Evolutionary conservation across 2,888 invertebrate genomes (phyloP).

Genomic region (Netelia virgata): DNA sequence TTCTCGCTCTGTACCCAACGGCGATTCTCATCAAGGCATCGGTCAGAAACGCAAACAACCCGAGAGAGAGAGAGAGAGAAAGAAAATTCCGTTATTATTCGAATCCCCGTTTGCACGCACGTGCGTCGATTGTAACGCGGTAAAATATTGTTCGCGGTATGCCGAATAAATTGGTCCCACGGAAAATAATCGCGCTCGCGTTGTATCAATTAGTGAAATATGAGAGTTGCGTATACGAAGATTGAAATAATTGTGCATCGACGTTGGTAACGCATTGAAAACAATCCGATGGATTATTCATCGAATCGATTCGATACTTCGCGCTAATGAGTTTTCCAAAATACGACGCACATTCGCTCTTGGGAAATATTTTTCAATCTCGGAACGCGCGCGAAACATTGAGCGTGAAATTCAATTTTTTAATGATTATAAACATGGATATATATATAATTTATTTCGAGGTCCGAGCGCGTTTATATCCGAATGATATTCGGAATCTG

Average conservation of each 20-base stretch:
- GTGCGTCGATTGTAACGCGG: conserved; percentile 10
- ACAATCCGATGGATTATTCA: conserved; percentile 38
- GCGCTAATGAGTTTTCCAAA: background rate
- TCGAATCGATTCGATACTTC: conserved; percentile 22
- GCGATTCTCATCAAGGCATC: background rate
- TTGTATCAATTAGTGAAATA: conserved; percentile 54
- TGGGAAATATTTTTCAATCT: conserved; percentile 3
- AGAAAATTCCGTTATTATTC: conserved; percentile 45
- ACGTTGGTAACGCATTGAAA: conserved; percentile 8
- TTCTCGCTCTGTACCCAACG: background rate
- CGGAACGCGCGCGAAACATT: background rate
- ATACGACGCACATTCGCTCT: background rate
- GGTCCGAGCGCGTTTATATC: background rate
- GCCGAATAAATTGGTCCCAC: conserved; percentile 59
- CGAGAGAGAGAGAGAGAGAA: background rate
- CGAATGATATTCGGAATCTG: conserved; percentile 26
- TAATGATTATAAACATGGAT: background rate
- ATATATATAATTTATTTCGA: background rate
- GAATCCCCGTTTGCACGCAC: conserved; percentile 27
- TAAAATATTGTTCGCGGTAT: conserved; percentile 64
- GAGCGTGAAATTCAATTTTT: conserved; percentile 4
- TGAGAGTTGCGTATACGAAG: conserved; percentile 21
- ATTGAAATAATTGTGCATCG: conserved; percentile 15
- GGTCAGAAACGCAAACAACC: conserved; percentile 45
- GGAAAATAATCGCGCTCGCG: conserved; percentile 57